These are phyloP conservation scores for Acinonyx jubatus DNA, from an alignment of 2,113 vertebrate genomes.

Conservation along the genomic window DNA sequence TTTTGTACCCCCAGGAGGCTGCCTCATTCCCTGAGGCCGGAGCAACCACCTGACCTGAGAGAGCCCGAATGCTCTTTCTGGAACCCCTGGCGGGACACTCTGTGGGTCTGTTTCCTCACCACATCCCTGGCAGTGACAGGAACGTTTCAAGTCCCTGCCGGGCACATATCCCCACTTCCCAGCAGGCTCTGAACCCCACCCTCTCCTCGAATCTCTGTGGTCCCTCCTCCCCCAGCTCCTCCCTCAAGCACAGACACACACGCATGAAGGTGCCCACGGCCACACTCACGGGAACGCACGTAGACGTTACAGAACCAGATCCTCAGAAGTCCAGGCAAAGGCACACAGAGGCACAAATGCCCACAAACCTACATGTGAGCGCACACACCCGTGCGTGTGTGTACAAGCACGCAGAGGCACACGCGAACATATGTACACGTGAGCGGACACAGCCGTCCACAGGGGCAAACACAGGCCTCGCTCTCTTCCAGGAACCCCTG, in stretches of 20 bases:
- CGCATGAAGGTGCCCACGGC: too few species aligned
- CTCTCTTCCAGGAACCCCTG: background rate
- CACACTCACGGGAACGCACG: background rate
- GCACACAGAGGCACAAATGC: background rate
- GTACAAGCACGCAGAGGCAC: background rate
- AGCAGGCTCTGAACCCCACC: background rate
- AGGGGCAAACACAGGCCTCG: background rate
- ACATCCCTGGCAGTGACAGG: background rate
- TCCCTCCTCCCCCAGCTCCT: background rate
- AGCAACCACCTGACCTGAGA: background rate
- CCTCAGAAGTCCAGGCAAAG: background rate
- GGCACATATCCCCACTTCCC: background rate
- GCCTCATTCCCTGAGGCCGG: background rate
- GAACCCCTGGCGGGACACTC: background rate
- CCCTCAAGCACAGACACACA: background rate
- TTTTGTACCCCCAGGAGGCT: background rate
- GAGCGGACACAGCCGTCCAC: background rate
- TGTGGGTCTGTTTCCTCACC: background rate
- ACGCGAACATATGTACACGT: accelerated
- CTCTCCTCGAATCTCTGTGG: background rate
- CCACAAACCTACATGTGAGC: too few species aligned
- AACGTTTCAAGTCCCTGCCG: background rate
- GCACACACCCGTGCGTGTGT: accelerated
- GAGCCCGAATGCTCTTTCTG: background rate
- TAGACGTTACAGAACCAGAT: too few species aligned